Percentiles rank a stretch among this genome's conserved stretches.
Conservation (phyloP, 1,140 invertebrate genomes). For the Reticulitermes speratus region DNA sequence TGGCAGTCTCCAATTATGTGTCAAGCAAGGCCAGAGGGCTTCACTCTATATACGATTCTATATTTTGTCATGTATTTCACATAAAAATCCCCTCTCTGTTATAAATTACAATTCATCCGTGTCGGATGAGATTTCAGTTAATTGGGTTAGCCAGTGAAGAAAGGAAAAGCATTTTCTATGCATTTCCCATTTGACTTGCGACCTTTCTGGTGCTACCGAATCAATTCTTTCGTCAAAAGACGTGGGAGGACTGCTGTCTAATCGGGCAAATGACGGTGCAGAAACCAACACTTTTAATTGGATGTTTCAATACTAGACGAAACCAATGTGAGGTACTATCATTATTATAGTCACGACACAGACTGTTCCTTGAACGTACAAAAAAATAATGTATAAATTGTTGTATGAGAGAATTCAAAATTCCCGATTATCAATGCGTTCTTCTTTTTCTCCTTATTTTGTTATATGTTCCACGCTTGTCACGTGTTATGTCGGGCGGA, state of each 20-base stretch:
- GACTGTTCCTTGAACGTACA: not conserved
- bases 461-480: constrained; percentile 4
- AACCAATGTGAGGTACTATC: too few relatives aligned
- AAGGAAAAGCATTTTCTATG: constrained; percentile 5
- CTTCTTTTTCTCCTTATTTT: not conserved
- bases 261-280: not conserved
- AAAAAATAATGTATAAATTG: not conserved
- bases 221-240: not conserved
- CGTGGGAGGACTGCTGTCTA: constrained; percentile 8
- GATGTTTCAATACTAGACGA: constrained; percentile 11
- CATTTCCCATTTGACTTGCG: constrained; percentile 17
- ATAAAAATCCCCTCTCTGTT: not conserved
- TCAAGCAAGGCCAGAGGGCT: not conserved
- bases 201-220: not conserved
- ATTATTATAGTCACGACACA: not conserved
- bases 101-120: not conserved
- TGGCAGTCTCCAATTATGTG: not conserved
- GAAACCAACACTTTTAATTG: constrained; percentile 16
- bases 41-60: not conserved
- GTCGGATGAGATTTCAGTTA: constrained; percentile 3
- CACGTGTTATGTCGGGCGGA: not conserved
- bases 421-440: constrained; percentile 11
- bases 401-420: not conserved
- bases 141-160: not conserved
- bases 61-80: not conserved